Evolutionary conservation across 2,888 invertebrate genomes (phyloP), one percentile per base, ranked within the genome.

Genomic region (Tethea ocularis): DNA sequence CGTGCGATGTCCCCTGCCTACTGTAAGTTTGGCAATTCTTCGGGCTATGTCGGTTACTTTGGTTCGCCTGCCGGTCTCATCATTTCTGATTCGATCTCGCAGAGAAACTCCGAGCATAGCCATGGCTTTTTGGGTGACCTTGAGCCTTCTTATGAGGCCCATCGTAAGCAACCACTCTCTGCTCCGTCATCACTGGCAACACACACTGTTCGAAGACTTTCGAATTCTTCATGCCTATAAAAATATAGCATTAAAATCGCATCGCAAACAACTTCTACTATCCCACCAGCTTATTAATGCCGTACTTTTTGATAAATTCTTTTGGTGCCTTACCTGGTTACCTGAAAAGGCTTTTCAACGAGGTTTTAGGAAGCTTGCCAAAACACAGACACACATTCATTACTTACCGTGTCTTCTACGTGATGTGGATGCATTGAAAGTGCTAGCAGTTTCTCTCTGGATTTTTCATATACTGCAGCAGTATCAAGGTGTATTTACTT

Each of bases 241-340:
- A 10, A 20, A 1, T 10, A 17, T 46, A 46, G 46, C 20, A 20
- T 10, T 7, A 20, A 15, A 46, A 46, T 46, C 8, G 46, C 17
- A 20, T 20, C 17, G 46, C 46, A 2, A 1, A 20, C 17, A 10
- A 8, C 46, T 46, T 20, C 17, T 10, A 46, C 46, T 46, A 3
- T 46, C 0, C 38, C 10, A 46, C 46, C 17, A 20, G 10, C 46
- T n/a, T 46, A 46, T 10, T 0, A 46, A 46, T 46, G 46, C 8
- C 46, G 46, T 46, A 46, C 17, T 46, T 46, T 46, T 46, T 46
- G 46, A 46, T 46, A 46, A 20, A 46, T 46, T 46, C 17, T 20
- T 46, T 46, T 46, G 46, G 20, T 46, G 46, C 46, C 20, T 46
- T 46, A 46, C 46, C 46, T 8, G 46, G 46, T 46, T 46, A 20